Percentiles rank a stretch among this genome's conserved stretches.
phyloP scores from a whole-genome alignment of 2,797 vertebrate species.

The Alcedo quadribrachys region DNA sequence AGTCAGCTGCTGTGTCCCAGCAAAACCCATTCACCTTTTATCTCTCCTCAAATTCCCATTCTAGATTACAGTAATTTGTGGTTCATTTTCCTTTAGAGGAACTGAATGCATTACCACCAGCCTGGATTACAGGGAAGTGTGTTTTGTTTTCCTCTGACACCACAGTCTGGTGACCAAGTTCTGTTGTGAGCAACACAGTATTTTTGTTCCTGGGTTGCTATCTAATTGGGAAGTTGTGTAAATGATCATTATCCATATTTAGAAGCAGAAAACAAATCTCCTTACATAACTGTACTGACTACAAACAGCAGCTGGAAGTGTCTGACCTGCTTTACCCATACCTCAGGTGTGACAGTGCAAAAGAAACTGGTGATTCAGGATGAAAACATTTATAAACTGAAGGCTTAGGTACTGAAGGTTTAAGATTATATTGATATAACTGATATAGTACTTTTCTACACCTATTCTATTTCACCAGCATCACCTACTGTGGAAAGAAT shows the following conservation, averaged over 20 bases:
- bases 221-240: conserved; percentile 23
- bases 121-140: neutral
- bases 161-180: neutral
- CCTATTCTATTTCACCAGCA: neutral
- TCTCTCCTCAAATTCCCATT: neutral
- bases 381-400: neutral
- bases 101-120: neutral
- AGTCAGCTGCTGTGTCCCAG: neutral
- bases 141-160: neutral
- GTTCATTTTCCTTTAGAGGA: neutral
- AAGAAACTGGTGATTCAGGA: neutral
- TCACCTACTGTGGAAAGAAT: neutral
- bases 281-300: conserved; percentile 12
- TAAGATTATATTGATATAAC: neutral
- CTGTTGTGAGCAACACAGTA: conserved; percentile 28
- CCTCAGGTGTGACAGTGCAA: neutral
- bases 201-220: conserved; percentile 45
- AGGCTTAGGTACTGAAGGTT: neutral
- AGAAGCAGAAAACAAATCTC: conserved; percentile 33
- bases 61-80: neutral
- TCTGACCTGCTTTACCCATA: neutral
- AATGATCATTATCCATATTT: conserved; percentile 50
- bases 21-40: neutral
- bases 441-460: neutral
- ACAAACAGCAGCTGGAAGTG: conserved; percentile 1